Percentiles rank a stretch among this genome's conserved stretches.
phyloP scores from a whole-genome alignment of 2,113 vertebrate species.

The Litocranius walleri region DNA sequence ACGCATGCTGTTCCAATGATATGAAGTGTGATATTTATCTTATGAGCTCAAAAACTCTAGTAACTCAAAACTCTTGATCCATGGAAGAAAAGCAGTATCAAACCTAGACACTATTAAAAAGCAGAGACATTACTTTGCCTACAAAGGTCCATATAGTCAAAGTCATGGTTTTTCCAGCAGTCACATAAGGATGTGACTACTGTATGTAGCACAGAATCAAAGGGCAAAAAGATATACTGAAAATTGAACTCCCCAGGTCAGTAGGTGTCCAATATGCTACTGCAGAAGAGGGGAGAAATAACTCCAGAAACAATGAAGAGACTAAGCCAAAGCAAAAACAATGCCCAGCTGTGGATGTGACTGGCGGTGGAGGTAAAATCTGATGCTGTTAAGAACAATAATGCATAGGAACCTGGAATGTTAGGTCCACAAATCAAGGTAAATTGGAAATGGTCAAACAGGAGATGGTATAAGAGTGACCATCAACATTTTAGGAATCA shows the following conservation, averaged over 20 bases:
- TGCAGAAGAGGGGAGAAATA: neutral
- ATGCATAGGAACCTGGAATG: neutral
- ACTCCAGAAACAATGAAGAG: neutral
- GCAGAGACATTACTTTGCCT: neutral
- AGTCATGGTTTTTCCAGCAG: neutral
- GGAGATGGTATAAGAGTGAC: neutral
- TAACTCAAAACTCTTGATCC: neutral
- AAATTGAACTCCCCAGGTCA: neutral
- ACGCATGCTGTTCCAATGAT: neutral
- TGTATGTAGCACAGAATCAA: neutral
- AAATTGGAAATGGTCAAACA: neutral
- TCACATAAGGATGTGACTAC: neutral
- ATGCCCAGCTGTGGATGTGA: neutral
- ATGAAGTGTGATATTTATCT: neutral
- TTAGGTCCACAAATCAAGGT: neutral
- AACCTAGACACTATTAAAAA: neutral
- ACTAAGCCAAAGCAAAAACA: neutral
- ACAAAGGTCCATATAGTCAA: neutral
- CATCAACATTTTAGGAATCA: neutral
- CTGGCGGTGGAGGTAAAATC: neutral
- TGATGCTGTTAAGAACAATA: neutral
- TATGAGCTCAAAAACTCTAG: neutral
- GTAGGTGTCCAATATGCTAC: neutral
- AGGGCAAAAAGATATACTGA: neutral
- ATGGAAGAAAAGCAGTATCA: neutral